Base-by-base conservation (phyloP, 2,113 vertebrate species). In the Rhadina sibilatrix region DNA sequence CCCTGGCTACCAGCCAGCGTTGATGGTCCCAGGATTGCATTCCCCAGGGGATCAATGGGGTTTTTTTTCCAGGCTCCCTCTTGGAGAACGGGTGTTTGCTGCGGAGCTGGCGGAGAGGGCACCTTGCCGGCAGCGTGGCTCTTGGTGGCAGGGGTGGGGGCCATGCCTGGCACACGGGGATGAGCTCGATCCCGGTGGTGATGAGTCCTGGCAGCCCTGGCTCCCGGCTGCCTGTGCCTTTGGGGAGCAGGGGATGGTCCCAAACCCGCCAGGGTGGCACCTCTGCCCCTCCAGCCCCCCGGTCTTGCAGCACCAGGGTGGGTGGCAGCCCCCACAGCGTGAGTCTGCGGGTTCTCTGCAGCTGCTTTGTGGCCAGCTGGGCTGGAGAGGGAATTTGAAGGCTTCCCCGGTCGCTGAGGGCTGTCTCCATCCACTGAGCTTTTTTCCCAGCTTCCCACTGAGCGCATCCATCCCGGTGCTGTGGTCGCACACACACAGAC, bases 301-400 rank as follows among this genome's bases (percentile, higher is more conserved):
- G 0, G 35, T 28, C n/a, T 30, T 74, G 72, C 28, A 12, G 31
- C 2, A 1, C 0, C 0, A 57, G n/a, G 37, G 12, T 66, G 64
- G 46, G 37, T 30, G n/a, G 10, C n/a, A 57, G 40, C 20, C 31
- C 23, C 7, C 1, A 0, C 31, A 46, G 16, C 1, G 13, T 15
- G 57, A 63, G 24, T 22, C 53, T 46, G 25, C 35, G 35, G 17
- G 30, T 3, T 70, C 30, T 84, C 61, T 64, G 47, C 52, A 16
- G 63, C 44, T 75, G 50, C 42, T 40, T 71, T 65, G n/a, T 42
- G 59, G 38, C 46, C 33, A 69, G 65, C 18, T 49, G 37, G 28
- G 64, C 31, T 25, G n/a, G 25, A 35, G 53, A 40, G 18, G 12
- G n/a, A 69, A 18, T 70, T 69, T 44, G 38, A 56, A 46, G 2